Base-by-base conservation (phyloP, 2,888 invertebrate genomes). In the Laothoe populi region DNA sequence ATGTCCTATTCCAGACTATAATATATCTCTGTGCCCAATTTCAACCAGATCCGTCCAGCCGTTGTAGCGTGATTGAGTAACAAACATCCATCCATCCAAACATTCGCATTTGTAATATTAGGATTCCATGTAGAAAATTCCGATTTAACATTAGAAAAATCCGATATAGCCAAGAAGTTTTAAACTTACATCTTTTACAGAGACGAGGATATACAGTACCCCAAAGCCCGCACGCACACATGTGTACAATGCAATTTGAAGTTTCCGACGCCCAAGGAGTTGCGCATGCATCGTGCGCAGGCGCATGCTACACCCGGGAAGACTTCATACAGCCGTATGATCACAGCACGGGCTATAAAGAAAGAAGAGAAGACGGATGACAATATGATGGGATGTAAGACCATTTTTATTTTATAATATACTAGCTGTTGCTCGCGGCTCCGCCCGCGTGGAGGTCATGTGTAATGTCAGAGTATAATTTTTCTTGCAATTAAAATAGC, bases 241-340 rank as follows among this genome's bases (percentile, higher is more conserved):
- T 96, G 95, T 82, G 81, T 93, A 0, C 86, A 91, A 42, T 96
- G 96, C 74, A 90, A 92, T 4, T 92, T 93, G 64, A 90, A 93
- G 59, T 95, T 95, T 75, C 84, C 93, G 35, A 94, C 94, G 42
- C 90, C 94, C 1, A 95, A 94, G 73, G 95, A 95, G 79, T 87
- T 96, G 62, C 92, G 95, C 24, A 92, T 94, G 21, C 96, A 96
- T 81, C 93, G 93, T 42, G 89, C 89, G 60, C 95, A 95, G 77
- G 90, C 93, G 40, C 67, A 70, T 46, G 79, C 85, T 26, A 73
- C 80, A 70, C 77, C 82, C 57, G 69, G 71, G 60, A 81, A 80
- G 67, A 79, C 83, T 48, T 72, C 83, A 1, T 86, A 86, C 81
- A 83, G 84, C 69, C 75, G 81, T 68, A 77, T 87, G 61, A 76